Evolutionary conservation across 2,888 invertebrate species (phyloP).

Genomic region (Polydrusus tereticollis): DNA sequence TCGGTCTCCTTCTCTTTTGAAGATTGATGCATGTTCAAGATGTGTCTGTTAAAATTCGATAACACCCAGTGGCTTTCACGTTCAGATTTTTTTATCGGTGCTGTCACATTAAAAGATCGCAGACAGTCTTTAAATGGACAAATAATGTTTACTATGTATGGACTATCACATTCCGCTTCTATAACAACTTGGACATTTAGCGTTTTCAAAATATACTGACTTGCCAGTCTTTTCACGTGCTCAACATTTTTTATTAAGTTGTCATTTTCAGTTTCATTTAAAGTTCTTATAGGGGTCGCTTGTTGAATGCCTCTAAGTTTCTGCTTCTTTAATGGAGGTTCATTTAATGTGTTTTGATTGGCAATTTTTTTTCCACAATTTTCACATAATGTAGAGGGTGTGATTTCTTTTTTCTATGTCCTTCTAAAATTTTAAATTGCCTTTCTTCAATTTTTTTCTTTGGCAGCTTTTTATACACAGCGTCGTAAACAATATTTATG

Average conservation of each 20-base stretch:
- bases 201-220: too few relatives aligned
- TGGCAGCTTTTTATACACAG: not conserved
- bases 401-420: not conserved
- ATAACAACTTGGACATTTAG: not conserved
- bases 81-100: not conserved
- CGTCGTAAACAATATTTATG: not conserved
- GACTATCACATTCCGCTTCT: not conserved
- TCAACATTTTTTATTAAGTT: not conserved
- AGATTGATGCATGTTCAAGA: not conserved
- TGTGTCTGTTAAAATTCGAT: not conserved
- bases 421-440: not conserved
- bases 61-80: not conserved
- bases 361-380: not conserved
- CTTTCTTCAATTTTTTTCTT: too few relatives aligned
- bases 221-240: not conserved
- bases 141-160: not conserved
- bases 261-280: not conserved
- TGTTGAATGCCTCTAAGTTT: not conserved
- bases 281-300: not conserved
- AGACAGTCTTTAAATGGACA: not conserved
- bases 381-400: not conserved
- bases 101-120: not conserved
- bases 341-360: not conserved
- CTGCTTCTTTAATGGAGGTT: not conserved
- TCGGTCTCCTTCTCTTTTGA: not conserved